Percentiles rank a stretch among this genome's conserved stretches.
Conservation (phyloP, 2,797 vertebrate genomes). For the Champsocephalus gunnari region DNA sequence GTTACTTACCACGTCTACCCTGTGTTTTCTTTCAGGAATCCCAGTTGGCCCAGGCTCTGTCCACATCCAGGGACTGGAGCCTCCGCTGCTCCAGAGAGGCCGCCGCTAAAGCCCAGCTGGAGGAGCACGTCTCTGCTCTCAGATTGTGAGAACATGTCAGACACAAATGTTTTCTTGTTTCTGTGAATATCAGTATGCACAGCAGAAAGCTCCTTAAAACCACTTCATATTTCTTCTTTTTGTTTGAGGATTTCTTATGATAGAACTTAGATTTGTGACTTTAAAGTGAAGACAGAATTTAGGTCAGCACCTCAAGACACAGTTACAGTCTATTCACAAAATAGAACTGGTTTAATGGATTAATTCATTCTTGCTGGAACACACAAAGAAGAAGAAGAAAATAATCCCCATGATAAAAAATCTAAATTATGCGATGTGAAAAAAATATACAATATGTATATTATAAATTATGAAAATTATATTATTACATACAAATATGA, state of each 20-base stretch:
- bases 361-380: too few species aligned
- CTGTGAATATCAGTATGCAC: not conserved
- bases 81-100: slow-evolving; percentile 84
- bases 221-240: not conserved
- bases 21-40: slow-evolving; percentile 81
- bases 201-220: not conserved
- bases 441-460: too few species aligned
- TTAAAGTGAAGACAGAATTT: too few species aligned
- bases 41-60: slow-evolving; percentile 85
- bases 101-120: slow-evolving; percentile 86
- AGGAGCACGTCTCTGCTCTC: slow-evolving; percentile 85
- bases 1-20: too few species aligned
- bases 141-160: slow-evolving; percentile 81
- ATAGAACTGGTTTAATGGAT: too few species aligned
- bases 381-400: too few species aligned
- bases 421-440: too few species aligned
- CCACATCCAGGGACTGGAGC: slow-evolving; percentile 87
- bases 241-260: not conserved
- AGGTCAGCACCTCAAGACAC: too few species aligned
- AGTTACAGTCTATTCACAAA: too few species aligned
- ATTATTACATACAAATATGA: too few species aligned
- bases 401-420: too few species aligned
- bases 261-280: not conserved
- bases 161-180: not conserved
- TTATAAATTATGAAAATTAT: too few species aligned